Percentiles rank a stretch among this genome's conserved stretches.
phyloP scores from a whole-genome alignment of 1,140 invertebrate genomes.

The Schmidtea mediterranea region DNA sequence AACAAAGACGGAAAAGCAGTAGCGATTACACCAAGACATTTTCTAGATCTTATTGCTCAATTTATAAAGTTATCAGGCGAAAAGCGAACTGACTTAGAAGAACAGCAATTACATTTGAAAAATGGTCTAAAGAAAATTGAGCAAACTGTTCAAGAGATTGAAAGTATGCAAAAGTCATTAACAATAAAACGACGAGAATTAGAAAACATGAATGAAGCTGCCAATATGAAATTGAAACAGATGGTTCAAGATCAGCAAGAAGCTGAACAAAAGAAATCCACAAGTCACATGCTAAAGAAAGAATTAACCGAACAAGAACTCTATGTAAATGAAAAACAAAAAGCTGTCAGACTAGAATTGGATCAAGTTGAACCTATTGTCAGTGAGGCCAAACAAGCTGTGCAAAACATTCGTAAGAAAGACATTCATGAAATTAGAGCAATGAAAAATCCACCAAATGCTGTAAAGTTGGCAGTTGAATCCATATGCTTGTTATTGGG shows the following conservation, averaged over 20 bases:
- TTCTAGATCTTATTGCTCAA: conserved; percentile 97
- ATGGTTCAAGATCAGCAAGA: conserved; percentile 90
- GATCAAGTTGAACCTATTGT: conserved; percentile 85
- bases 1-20: conserved; percentile 75
- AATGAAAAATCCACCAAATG: conserved; percentile 82
- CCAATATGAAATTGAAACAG: conserved; percentile 85
- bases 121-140: conserved; percentile 92
- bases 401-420: conserved; percentile 96
- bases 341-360: conserved; percentile 70
- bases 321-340: conserved; percentile 64
- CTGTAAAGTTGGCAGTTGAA: conserved; percentile 88
- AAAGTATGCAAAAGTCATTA: conserved; percentile 92
- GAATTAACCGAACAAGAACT: conserved; percentile 46
- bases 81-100: conserved; percentile 84
- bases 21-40: conserved; percentile 88
- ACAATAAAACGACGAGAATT: conserved; percentile 70
- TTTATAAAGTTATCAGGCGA: conserved; percentile 47
- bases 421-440: conserved; percentile 89
- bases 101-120: conserved; percentile 91
- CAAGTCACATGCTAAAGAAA: conserved; percentile 82
- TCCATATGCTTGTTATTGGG: conserved; percentile 90
- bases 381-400: conserved; percentile 85
- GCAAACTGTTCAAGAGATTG: conserved; percentile 95
- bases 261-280: conserved; percentile 90
- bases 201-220: conserved; percentile 91